A percentile compares a stretch with the other conserved stretches of the same genome.
phyloP scores from a whole-genome alignment of 1,140 invertebrate species.

The Acyrthosiphon pisum region DNA sequence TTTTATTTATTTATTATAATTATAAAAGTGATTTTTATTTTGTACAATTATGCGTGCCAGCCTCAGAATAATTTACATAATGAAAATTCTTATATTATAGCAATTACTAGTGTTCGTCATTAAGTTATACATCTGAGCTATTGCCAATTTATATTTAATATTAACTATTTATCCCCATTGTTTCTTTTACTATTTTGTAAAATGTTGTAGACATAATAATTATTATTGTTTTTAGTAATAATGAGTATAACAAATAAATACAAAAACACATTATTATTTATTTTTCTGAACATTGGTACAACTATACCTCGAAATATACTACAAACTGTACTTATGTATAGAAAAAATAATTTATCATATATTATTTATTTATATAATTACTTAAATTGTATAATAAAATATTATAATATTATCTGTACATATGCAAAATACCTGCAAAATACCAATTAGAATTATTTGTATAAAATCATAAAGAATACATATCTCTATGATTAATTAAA shows the following conservation, averaged over 20 bases:
- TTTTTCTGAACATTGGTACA: not conserved
- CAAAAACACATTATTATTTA: not conserved
- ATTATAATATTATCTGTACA: not conserved
- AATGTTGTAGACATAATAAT: not conserved
- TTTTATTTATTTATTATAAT: not conserved
- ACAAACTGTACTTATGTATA: not conserved
- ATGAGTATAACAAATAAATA: not conserved
- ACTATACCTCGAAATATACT: not conserved
- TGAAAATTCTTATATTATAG: not conserved
- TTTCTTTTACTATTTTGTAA: not conserved
- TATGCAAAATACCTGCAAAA: not conserved
- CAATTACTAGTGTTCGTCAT: not conserved
- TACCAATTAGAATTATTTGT: not conserved
- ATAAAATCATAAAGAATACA: conserved; percentile 14
- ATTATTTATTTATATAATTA: not conserved
- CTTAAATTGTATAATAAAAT: not conserved
- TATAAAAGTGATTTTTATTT: not conserved
- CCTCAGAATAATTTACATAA: not conserved
- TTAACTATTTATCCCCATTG: not conserved
- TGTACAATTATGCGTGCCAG: not conserved
- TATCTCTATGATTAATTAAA: not conserved
- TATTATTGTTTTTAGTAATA: not conserved
- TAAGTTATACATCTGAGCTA: not conserved
- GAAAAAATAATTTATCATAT: not conserved
- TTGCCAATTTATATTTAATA: not conserved